Percentiles rank a stretch among this genome's conserved stretches.
Conservation (phyloP, 2,797 vertebrate species). For the Muraenolepis orangiensis region DNA sequence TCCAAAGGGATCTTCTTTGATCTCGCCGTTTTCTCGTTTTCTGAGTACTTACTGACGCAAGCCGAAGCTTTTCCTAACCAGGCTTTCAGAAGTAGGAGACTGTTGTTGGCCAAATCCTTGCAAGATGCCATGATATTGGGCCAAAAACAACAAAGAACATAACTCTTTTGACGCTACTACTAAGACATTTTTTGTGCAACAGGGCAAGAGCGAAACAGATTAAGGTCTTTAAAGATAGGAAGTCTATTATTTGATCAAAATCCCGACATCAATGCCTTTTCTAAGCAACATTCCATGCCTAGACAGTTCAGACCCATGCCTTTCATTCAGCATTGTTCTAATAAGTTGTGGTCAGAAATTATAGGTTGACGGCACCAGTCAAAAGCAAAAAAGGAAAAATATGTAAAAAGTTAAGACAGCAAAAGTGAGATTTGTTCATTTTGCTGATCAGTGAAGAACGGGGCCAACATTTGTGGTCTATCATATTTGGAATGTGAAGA, state of each 20-base stretch:
- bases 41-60: slow-evolving; percentile 43
- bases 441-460: not conserved
- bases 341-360: not conserved
- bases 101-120: slow-evolving; percentile 44
- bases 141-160: slow-evolving; percentile 65
- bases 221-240: slow-evolving; percentile 38
- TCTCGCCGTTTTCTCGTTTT: slow-evolving; percentile 42
- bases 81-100: slow-evolving; percentile 35
- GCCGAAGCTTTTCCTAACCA: slow-evolving; percentile 37
- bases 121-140: slow-evolving; percentile 23
- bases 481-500: not conserved
- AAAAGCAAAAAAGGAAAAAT: not conserved
- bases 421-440: not conserved
- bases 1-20: slow-evolving; percentile 27
- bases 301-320: slow-evolving; percentile 20
- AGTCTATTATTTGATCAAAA: slow-evolving; percentile 5
- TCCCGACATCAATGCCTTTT: slow-evolving; percentile 19
- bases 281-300: slow-evolving; percentile 15
- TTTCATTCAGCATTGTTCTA: not conserved
- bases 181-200: slow-evolving; percentile 25
- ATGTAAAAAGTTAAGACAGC: not conserved
- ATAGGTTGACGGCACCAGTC: not conserved
- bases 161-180: slow-evolving; percentile 40
- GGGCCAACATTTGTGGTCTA: not conserved
- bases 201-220: slow-evolving; percentile 21